Evolutionary conservation across 2,888 invertebrate species (phyloP).

Genomic region (Rotaria macrura): DNA sequence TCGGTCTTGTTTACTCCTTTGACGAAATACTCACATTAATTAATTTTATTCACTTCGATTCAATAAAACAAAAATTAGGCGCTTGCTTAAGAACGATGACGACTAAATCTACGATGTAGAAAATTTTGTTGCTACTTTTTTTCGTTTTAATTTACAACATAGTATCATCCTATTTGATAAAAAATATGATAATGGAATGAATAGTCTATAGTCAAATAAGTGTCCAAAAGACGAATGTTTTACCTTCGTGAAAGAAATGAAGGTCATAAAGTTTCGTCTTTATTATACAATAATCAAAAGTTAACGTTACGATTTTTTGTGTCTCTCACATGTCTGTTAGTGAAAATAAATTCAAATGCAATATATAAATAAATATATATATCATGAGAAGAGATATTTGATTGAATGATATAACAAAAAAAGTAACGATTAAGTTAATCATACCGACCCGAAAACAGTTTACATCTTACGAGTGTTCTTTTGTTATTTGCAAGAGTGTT

Average conservation of each 20-base stretch:
- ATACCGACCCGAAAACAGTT: background rate
- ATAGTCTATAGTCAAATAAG: background rate
- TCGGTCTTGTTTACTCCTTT: no score
- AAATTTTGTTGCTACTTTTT: no score
- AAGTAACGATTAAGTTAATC: background rate
- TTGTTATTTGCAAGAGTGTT: background rate
- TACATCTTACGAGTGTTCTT: background rate
- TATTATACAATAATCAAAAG: constrained; percentile 58
- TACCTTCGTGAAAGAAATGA: background rate
- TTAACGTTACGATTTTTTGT: constrained; percentile 51
- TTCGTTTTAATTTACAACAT: background rate
- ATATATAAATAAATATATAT: no score
- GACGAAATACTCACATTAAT: no score
- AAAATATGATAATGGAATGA: background rate
- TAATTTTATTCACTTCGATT: no score
- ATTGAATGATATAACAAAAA: no score
- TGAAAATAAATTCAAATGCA: background rate
- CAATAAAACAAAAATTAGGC: background rate
- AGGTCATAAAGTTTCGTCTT: constrained; percentile 56
- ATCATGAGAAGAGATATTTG: no score
- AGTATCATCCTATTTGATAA: background rate
- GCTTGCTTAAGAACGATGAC: background rate
- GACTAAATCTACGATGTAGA: background rate
- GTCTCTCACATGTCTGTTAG: background rate
- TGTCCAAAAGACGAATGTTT: background rate